Evolutionary conservation across 2,888 invertebrate genomes (phyloP).

Genomic region (Volucella inflata): DNA sequence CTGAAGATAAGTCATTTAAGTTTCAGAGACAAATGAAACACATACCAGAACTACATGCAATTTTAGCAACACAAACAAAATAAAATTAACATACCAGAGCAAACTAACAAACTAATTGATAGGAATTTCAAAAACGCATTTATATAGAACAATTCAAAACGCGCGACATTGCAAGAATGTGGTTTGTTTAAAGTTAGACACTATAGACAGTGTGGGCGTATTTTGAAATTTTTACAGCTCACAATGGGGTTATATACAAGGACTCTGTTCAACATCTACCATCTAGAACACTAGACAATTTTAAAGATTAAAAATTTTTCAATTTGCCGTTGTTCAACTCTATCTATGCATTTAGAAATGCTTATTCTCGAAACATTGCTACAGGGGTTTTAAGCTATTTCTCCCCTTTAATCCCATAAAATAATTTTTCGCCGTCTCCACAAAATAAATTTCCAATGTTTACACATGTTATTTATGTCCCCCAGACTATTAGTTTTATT

Average conservation of each 20-base stretch:
- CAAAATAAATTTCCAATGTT: constrained; percentile 10
- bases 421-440: constrained; percentile 14
- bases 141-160: background rate
- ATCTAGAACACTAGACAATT: constrained; percentile 7
- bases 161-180: background rate
- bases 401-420: background rate
- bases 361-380: background rate
- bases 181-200: too few species aligned
- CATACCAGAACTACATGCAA: too few species aligned
- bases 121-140: background rate
- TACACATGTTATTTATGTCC: constrained; percentile 20
- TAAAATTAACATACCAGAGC: too few species aligned
- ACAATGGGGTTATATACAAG: background rate
- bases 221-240: background rate
- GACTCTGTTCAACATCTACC: background rate
- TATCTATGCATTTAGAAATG: constrained; percentile 3
- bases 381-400: background rate
- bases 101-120: background rate
- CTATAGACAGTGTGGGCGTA: background rate
- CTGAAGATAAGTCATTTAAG: too few species aligned
- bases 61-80: too few species aligned
- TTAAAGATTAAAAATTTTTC: background rate
- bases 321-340: background rate
- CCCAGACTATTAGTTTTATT: constrained; percentile 3
- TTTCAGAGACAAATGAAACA: too few species aligned